Percentiles rank a stretch among this genome's conserved stretches.
Evolutionary conservation across 37 sponge, comb jelly and placozoan species (phyloP).

Genomic region (Tethya wilhelma): DNA sequence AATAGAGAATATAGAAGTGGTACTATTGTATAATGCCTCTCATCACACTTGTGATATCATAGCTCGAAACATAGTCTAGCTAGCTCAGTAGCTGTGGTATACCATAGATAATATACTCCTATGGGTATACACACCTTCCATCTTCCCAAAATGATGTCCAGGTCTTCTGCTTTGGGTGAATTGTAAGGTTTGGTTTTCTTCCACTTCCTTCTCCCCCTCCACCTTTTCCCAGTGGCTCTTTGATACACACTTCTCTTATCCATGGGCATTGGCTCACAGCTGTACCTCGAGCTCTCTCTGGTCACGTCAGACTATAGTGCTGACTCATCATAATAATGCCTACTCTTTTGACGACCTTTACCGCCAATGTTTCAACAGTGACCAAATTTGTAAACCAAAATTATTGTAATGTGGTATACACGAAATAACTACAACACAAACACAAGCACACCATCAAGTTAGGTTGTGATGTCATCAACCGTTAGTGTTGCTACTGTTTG

Average conservation of each 20-base stretch:
- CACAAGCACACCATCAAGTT: no score
- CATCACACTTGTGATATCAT: neutral
- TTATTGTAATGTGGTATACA: no score
- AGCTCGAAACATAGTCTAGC: neutral
- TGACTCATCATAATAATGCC: neutral
- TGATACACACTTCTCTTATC: no score
- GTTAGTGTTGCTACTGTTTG: neutral
- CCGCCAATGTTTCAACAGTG: neutral
- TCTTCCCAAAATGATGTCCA: constrained; percentile 24
- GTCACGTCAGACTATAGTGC: no score
- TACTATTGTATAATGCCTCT: neutral
- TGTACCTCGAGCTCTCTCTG: neutral
- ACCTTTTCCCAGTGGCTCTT: constrained; percentile 2
- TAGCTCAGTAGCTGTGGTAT: neutral
- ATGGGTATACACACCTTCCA: constrained; percentile 43
- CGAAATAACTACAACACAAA: no score
- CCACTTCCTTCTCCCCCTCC: neutral
- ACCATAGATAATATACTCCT: neutral
- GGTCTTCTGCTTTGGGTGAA: constrained; percentile 26
- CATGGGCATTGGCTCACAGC: no score
- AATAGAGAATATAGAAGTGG: neutral
- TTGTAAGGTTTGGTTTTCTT: constrained; percentile 19
- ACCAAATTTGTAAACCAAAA: neutral
- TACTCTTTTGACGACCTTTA: neutral
- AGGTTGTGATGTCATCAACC: no score